A percentile compares a stretch with the other conserved stretches of the same genome.
These are phyloP conservation scores for Crematogaster levior DNA, from an alignment of 2,888 invertebrate genomes.

Conservation along the genomic window DNA sequence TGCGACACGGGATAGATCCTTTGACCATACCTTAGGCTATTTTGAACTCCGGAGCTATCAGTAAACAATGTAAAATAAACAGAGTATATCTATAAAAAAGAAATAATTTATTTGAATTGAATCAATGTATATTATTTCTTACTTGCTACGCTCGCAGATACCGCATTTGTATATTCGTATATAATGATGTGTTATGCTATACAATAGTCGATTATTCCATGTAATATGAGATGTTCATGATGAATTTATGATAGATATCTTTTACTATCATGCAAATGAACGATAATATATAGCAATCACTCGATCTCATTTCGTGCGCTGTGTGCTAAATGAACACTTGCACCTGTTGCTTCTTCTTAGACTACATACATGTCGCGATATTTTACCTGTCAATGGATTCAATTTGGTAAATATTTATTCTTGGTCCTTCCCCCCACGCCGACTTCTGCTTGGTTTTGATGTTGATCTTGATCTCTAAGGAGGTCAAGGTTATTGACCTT, in stretches of 20 bases:
- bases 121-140: neutral
- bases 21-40: neutral
- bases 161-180: neutral
- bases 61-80: conserved; percentile 22
- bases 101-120: neutral
- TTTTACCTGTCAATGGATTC: neutral
- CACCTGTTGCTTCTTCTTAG: conserved; percentile 42
- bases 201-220: conserved; percentile 2
- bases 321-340: conserved; percentile 1
- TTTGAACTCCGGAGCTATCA: neutral
- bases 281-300: neutral
- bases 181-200: neutral
- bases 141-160: neutral
- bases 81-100: neutral
- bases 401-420: too few species aligned
- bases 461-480: too few species aligned
- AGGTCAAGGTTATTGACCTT: too few species aligned
- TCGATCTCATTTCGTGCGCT: conserved; percentile 21
- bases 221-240: conserved; percentile 8
- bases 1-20: neutral
- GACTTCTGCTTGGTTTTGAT: too few species aligned
- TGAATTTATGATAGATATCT: conserved; percentile 34
- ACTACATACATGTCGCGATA: neutral
- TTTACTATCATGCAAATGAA: conserved; percentile 24
- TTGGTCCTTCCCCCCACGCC: too few species aligned